phyloP scores from a whole-genome alignment of 2,888 invertebrate genomes.

The Agonopterix arenella region DNA sequence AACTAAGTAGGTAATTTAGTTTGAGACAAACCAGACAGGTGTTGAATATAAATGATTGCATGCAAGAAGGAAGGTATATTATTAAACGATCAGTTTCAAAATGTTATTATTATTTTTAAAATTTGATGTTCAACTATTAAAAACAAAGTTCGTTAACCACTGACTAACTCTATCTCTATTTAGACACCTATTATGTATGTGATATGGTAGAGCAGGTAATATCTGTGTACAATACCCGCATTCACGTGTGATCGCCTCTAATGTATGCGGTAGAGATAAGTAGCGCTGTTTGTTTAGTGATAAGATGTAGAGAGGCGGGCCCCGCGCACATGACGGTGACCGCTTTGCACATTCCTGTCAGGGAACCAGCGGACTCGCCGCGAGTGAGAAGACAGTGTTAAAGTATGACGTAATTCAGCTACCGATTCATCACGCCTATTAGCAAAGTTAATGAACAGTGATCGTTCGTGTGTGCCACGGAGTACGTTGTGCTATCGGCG shows the following conservation, averaged over 20 bases:
- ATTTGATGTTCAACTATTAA: too few relatives aligned
- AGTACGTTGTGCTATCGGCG: constrained; percentile 41
- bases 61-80: too few relatives aligned
- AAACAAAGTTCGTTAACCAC: too few relatives aligned
- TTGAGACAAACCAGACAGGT: too few relatives aligned
- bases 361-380: constrained; percentile 35
- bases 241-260: constrained; percentile 36
- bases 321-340: constrained; percentile 28
- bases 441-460: constrained; percentile 35
- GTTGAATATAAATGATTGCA: too few relatives aligned
- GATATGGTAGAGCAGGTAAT: constrained; percentile 24
- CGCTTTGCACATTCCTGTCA: constrained; percentile 25
- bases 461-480: constrained; percentile 34
- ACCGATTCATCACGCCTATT: constrained; percentile 20
- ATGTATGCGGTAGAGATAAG: constrained; percentile 44
- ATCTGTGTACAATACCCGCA: constrained; percentile 33
- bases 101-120: too few relatives aligned
- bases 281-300: constrained; percentile 60
- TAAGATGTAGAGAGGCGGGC: constrained; percentile 43
- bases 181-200: background rate
- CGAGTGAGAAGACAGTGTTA: background rate
- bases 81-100: too few relatives aligned
- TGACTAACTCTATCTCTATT: too few relatives aligned
- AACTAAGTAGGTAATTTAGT: too few relatives aligned
- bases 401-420: constrained; percentile 24